A percentile compares a stretch with the other conserved stretches of the same genome.
Evolutionary conservation across 2,113 vertebrate species (phyloP).

Genomic region (Formicarius rufipectus): DNA sequence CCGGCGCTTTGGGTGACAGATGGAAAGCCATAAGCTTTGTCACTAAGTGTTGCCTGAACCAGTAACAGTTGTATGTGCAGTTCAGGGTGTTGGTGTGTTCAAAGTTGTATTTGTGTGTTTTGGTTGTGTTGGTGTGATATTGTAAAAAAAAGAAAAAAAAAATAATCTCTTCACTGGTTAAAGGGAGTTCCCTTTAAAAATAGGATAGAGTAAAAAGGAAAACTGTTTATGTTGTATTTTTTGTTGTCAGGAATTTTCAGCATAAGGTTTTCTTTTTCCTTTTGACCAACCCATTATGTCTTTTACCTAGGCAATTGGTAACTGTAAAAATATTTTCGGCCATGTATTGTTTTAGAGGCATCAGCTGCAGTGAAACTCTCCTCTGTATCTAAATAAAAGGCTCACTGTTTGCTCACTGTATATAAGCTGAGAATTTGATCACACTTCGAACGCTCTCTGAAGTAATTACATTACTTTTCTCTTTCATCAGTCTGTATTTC

Average conservation of each 20-base stretch:
- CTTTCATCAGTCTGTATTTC: not conserved
- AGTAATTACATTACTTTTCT: not conserved
- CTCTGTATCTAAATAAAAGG: not conserved
- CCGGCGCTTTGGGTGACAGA: not conserved
- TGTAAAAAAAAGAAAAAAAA: not conserved
- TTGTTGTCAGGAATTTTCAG: not conserved
- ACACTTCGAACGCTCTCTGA: not conserved
- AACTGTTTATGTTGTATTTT: not conserved
- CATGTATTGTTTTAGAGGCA: not conserved
- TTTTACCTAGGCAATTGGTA: not conserved
- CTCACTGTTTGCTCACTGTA: not conserved
- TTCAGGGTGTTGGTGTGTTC: constrained; percentile 18
- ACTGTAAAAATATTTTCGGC: not conserved
- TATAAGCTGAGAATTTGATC: not conserved
- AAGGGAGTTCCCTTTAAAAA: not conserved
- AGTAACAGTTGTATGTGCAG: constrained; percentile 39
- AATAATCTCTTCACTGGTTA: not conserved
- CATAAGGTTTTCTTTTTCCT: not conserved
- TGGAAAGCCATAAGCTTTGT: constrained; percentile 53
- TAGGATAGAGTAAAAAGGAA: not conserved
- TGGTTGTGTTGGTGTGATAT: constrained; percentile 23
- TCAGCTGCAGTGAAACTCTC: not conserved
- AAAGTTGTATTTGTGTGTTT: constrained; percentile 37
- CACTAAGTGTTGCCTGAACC: constrained; percentile 40
- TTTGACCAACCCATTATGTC: not conserved